Percentiles rank a stretch among this genome's conserved stretches.
These are phyloP conservation scores for Sceloporus undulatus DNA, from an alignment of 2,113 vertebrate species.

Conservation along the genomic window DNA sequence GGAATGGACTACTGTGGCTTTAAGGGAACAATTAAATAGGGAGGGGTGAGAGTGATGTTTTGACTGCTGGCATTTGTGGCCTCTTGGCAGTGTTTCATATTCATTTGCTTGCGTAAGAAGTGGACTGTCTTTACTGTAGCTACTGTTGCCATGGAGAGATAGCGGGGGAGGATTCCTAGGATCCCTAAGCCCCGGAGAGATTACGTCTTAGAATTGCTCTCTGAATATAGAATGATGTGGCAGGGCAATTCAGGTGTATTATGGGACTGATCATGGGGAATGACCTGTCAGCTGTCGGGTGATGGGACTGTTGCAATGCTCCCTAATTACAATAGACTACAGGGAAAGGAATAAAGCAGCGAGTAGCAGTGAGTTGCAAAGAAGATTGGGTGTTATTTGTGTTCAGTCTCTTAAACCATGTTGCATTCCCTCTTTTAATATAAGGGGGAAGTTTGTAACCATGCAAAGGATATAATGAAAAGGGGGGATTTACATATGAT, in stretches of 20 bases:
- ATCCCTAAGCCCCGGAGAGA: slow-evolving; percentile 66
- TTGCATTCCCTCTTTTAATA: slow-evolving; percentile 1
- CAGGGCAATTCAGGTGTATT: slow-evolving; percentile 74
- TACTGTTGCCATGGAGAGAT: slow-evolving; percentile 91
- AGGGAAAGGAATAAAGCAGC: slow-evolving; percentile 49
- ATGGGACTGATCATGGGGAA: slow-evolving; percentile 58
- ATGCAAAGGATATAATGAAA: slow-evolving; percentile 3
- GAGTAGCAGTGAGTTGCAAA: slow-evolving; percentile 48
- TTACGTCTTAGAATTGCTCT: slow-evolving; percentile 75
- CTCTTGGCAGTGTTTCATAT: slow-evolving; percentile 76
- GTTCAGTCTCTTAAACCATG: slow-evolving; percentile 24
- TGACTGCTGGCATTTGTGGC: slow-evolving; percentile 79
- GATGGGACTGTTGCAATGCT: slow-evolving; percentile 61
- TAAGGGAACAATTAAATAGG: slow-evolving; percentile 71
- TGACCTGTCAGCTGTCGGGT: slow-evolving; percentile 71
- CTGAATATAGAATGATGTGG: slow-evolving; percentile 70
- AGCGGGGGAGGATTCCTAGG: slow-evolving; percentile 80
- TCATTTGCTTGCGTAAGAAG: slow-evolving; percentile 84
- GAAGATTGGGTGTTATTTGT: slow-evolving; percentile 38
- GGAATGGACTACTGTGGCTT: slow-evolving; percentile 60
- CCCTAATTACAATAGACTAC: slow-evolving; percentile 46
- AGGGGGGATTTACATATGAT: slow-evolving; percentile 17
- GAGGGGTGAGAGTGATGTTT: slow-evolving; percentile 69
- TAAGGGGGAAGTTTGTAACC: slow-evolving; percentile 18
- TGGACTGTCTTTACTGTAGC: slow-evolving; percentile 81